Base-by-base conservation (phyloP, 92 coral and sea anemone species). In the Ricordea florida region DNA sequence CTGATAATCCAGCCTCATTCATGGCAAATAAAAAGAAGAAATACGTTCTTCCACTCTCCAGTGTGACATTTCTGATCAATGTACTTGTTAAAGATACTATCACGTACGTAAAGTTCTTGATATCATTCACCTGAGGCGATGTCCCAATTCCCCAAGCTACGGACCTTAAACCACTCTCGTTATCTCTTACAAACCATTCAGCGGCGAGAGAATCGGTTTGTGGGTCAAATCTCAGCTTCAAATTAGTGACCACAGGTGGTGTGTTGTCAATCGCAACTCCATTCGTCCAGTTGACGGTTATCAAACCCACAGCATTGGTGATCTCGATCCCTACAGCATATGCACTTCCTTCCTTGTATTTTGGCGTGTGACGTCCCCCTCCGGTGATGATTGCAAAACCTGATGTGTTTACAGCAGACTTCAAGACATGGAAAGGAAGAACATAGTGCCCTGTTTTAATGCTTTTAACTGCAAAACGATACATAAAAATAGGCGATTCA, bases 251-350 rank as follows among this genome's bases (percentile, higher is more conserved):
- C 15, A 72, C 36, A 17, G 97, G 97, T 35, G 97, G 89, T 34
- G 97, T 75, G 60, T 66, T 74, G 50, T 92, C 97, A 33, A 92
- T 79, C 5, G 24, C 45, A 29, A 92, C 83, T 23, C 89, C 86
- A 32, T 60, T 79, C 16, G 97, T 92, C 97, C 97, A 92, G 67
- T 80, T 75, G 23, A 65, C 31, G 26, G 80, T 57, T 10, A 61
- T 77, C 16, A 84, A 53, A 29, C 82, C 79, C 17, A 78, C 97
- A 5, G 53, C 42, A 69, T 92, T 92, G 18, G 82, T 81, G 5
- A 79, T 50, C 29, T 89, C 79, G 40, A 92, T 52, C 3, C 88
- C 97, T 24, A 78, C 79, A 42, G 59, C 66, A 37, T 92, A 92
- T 2, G 34, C 68, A 26, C 73, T 50, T 14, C 88, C 82, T 56